Evolutionary conservation across 2,113 vertebrate genomes (phyloP), one percentile per base, ranked within the genome.

Genomic region (Candoia aspera): DNA sequence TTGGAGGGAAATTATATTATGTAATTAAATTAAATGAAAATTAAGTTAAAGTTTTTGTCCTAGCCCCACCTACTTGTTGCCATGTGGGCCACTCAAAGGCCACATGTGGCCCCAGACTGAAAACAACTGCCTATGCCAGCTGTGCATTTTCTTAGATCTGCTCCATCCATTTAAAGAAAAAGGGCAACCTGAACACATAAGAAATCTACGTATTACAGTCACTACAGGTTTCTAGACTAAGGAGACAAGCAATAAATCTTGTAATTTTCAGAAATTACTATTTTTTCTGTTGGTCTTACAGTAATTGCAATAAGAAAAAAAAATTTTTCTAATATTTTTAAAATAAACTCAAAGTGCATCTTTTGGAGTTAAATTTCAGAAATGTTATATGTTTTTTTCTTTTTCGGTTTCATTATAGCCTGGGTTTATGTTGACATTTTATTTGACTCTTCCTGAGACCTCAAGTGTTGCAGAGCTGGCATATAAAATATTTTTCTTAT

Each of bases 371-470:
- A 17, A 53, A 13, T 24, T 87, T 87, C 9, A 19, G 33, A 58
- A 37, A 79, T 79, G 9, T 59, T 87, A 88, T 62, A 42, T 49
- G 15, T 73, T 21, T 42, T 42, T 1, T 68, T 68, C 21, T 87
- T 68, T 37, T 13, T 60, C 33, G 37, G 53, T 79, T 59, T 37
- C 10, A 49, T 17, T 49, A 8, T 88, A 55, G 46, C n/a, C 86
- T 92, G 29, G 26, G 17, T 86, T 79, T 79, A 33, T 88, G 64
- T 60, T 92, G 86, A 83, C 37, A n/a, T 92, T 91, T 87, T 88
- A 59, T 59, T 4, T 83, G 19, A n/a, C 55, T 55, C 6, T 83
- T 92, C 79, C 24, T 59, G 59, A 87, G 46, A 92, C 8, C 62
- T 91, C 12, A 57, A 46, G 23, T 55, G 9, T 46, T 87, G 37